Evolutionary conservation across 2,888 invertebrate genomes (phyloP).

Genomic region (Dione vanillae): DNA sequence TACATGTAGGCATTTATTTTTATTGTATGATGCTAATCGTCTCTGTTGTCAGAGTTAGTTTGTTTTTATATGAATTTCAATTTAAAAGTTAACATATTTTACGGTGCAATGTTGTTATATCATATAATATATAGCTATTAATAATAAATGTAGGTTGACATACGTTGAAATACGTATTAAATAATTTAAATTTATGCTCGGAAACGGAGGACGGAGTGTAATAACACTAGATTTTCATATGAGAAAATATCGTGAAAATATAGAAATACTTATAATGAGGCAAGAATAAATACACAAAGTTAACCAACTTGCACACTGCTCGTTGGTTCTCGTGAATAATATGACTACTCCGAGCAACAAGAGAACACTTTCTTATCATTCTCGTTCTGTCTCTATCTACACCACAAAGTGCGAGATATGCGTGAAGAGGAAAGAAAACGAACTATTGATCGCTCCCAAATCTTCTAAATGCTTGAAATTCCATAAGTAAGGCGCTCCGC

Average conservation of each 20-base stretch:
- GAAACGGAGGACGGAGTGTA: too few relatives aligned
- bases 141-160: too few relatives aligned
- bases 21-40: slow-evolving; percentile 5
- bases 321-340: background rate
- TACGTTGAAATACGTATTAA: too few relatives aligned
- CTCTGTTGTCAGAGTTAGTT: background rate
- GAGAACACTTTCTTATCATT: slow-evolving; percentile 15
- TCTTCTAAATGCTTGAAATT: slow-evolving; percentile 12
- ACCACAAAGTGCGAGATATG: background rate
- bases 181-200: too few relatives aligned
- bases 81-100: too few relatives aligned
- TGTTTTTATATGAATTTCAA: background rate
- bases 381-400: slow-evolving; percentile 3
- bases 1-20: slow-evolving; percentile 25
- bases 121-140: too few relatives aligned
- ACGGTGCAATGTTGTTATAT: too few relatives aligned
- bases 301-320: background rate
- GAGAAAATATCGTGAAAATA: too few relatives aligned
- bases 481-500: background rate
- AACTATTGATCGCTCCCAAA: slow-evolving; percentile 18
- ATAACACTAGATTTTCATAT: too few relatives aligned
- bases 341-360: slow-evolving; percentile 1
- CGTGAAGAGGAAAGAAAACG: slow-evolving; percentile 6
- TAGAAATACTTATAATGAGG: background rate
- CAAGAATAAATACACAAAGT: background rate